A percentile compares a stretch with the other conserved stretches of the same genome.
phyloP scores from a whole-genome alignment of 2,113 vertebrate genomes.

The Paracanthobrama guichenoti region DNA sequence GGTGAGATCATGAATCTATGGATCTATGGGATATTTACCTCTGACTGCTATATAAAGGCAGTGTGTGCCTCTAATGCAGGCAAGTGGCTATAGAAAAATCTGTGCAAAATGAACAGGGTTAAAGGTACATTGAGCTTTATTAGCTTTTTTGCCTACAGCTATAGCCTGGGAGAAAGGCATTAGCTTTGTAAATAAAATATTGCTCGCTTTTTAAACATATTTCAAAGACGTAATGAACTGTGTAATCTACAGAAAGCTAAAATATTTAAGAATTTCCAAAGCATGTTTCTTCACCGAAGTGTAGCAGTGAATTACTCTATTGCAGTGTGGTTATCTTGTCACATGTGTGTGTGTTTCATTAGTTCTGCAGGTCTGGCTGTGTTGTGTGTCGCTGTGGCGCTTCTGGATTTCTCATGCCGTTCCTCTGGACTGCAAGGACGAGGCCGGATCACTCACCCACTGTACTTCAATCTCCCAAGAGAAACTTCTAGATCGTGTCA shows the following conservation, averaged over 20 bases:
- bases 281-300: not conserved
- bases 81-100: constrained; percentile 21
- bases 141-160: not conserved
- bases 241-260: not conserved
- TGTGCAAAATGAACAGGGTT: constrained; percentile 59
- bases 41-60: constrained; percentile 62
- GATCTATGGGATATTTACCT: constrained; percentile 57
- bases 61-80: not conserved
- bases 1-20: constrained; percentile 49
- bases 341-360: constrained; percentile 19
- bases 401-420: constrained; percentile 42
- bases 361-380: constrained; percentile 60
- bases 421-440: constrained; percentile 71
- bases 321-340: not conserved
- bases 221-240: not conserved
- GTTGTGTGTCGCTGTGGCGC: constrained; percentile 19
- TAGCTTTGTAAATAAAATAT: not conserved
- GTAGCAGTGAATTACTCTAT: not conserved
- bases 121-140: constrained; percentile 58
- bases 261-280: not conserved
- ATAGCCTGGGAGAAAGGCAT: not conserved
- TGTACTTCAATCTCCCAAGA: constrained; percentile 75
- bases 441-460: constrained; percentile 54
- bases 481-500: constrained; percentile 76
- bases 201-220: not conserved